Evolutionary conservation across 2,113 vertebrate species (phyloP), one percentile per base, ranked within the genome.

Genomic region (Chaetops frenatus): DNA sequence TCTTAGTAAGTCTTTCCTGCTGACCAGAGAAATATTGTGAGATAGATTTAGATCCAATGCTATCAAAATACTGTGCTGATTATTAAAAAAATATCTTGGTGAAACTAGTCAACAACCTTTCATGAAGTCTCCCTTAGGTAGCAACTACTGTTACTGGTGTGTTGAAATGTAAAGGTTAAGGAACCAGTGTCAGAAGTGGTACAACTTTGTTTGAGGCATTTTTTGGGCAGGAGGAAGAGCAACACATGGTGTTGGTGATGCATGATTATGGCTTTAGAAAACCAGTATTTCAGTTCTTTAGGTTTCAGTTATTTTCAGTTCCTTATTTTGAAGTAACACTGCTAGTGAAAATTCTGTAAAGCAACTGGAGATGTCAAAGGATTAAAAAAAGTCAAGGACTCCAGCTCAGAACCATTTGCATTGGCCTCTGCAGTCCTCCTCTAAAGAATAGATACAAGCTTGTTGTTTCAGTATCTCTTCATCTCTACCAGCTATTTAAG

Each of bases 401-500:
- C 13, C 21, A 78, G 23, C 45, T 50, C 29, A 80, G 54, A 65
- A 22, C 16, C 10, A 40, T 73, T 73, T 73, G 11, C 17, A 12
- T 6, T 66, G 71, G 12, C 29, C 17, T 73, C 33, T 88, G 73
- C 56, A 50, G 12, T 48, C 22, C 12, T 56, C 20, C 51, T 60
- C 28, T 69, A 3, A 36, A 56, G 65, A 70, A 15, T 18, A 62
- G 16, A 62, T 15, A 33, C 84, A 74, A 76, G 44, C 71, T 81
- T 93, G 70, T 67, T 51, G 25, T 74, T 81, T 88, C 62, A 67
- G 27, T 71, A 4, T 93, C 79, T 80, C 36, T 81, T 92, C 31
- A n/a, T 56, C 72, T 84, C 50, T 79, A 81, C 31, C 64, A 79
- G 50, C 73, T 96, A 69, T 92, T 90, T 76, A 74, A 93, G 72